Base-by-base conservation (phyloP, 2,888 invertebrate species). In the Spodoptera exigua region DNA sequence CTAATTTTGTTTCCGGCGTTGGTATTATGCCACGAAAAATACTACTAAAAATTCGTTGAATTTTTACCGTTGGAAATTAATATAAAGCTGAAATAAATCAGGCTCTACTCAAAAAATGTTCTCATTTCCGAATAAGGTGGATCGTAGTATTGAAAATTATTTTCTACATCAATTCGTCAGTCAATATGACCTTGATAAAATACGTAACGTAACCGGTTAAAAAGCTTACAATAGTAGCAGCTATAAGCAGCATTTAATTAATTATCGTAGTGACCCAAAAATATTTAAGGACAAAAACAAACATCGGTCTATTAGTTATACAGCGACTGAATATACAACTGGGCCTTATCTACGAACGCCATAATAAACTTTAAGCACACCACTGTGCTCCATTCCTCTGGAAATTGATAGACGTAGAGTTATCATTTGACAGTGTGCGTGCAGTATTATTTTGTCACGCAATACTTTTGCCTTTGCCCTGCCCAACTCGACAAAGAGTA, bases 371-470 rank as follows among this genome's bases (percentile, higher is more conserved):
- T 70, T 83, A 84, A 84, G 81, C 86, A 80, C 84, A 84, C 83
- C 79, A 70, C 63, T 60, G 82, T 83, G 84, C 77, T 89, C 88
- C 88, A 90, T 92, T 91, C 87, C 85, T 88, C 85, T 88, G 83
- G 78, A 91, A 93, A 93, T 93, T 93, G 93, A 94, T 93, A 91
- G 93, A 92, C 92, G 80, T 88, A 80, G 84, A 90, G 92, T 94
- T 94, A 94, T 94, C 93, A 93, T 93, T 93, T 94, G 93, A 94
- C 93, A 93, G 92, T 80, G 90, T 92, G 93, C 93, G 93, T 93
- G 90, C 81, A 65, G 84, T 75, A 72, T 69, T 80, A 80, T 83
- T 83, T 81, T 86, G 93, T 91, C 93, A 93, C 93, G 93, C 93
- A 84, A 92, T 80, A 76, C 75, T 77, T n/a, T 73, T 74, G 72